Base-by-base conservation (phyloP, 2,797 vertebrate species). In the Chloroceryle amazona region DNA sequence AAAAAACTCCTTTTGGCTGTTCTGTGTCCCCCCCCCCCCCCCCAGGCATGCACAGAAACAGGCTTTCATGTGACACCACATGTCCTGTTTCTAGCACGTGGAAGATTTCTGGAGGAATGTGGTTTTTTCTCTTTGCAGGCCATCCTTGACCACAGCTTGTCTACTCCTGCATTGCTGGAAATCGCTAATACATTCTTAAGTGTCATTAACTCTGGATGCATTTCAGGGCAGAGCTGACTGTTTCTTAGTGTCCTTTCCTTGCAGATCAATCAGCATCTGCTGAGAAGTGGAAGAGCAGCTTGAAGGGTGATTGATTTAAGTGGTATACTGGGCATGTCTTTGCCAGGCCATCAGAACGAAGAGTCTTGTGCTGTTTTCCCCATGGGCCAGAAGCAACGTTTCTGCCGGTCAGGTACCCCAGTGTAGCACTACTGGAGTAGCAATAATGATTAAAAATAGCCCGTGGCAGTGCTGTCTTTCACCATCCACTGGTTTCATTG, bases 271-370 rank as follows among this genome's bases (percentile, higher is more conserved):
- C 84, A 75, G 46, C 46, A 51, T 93, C 75, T 72, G 58, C 91
- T 58, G 83, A 88, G 96, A 80, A 58, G 65, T 80, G 88, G 49
- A 47, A 82, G 65, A 93, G 91, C 85, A 97, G 52, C 88, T 80
- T 62, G 67, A 95, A 90, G 44, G 86, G 18, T 72, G 65, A 91
- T 91, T 92, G 91, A 90, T 97, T 93, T 57, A 88, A 81, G 87
- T 90, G 75, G 46, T 83, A 10, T 65, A 28, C 54, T 37, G 49
- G 67, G 46, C 54, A 67, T 31, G 75, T 63, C 83, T 90, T 93
- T 91, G 89, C 72, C 57, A 55, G 81, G 33, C 46, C 52, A 51
- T 88, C 46, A 44, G 72, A 61, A 49, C n/a, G 61, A 79, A 90
- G 74, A 52, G 42, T 81, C 76, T 86, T 84, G 55, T 9, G 6